phyloP scores from a whole-genome alignment of 1,140 invertebrate genomes.

The Campoletis sonorensis region DNA sequence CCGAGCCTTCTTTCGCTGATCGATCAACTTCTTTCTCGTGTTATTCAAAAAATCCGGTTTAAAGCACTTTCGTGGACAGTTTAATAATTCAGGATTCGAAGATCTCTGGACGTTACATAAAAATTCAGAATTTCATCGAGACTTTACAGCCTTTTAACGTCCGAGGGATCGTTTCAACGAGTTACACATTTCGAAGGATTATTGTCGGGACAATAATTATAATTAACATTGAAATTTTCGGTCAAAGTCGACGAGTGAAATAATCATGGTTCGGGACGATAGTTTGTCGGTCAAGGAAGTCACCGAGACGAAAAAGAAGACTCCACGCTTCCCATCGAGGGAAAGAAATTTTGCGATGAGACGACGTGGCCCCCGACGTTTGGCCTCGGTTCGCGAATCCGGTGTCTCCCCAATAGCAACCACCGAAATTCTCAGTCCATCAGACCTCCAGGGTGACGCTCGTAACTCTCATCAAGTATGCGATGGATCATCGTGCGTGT shows the following conservation, averaged over 20 bases:
- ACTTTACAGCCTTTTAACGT: no score
- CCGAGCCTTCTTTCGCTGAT: neutral
- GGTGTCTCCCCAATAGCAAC: constrained; percentile 50
- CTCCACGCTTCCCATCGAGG: constrained; percentile 82
- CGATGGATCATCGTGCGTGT: constrained; percentile 34
- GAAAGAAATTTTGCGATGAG: constrained; percentile 82
- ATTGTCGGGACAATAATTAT: neutral
- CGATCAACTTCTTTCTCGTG: neutral
- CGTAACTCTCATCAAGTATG: constrained; percentile 1
- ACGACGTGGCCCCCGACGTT: constrained; percentile 64
- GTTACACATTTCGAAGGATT: no score
- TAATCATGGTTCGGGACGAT: constrained; percentile 71
- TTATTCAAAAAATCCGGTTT: neutral
- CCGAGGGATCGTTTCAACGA: no score
- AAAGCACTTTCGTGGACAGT: neutral
- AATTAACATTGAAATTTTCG: neutral
- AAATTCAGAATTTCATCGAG: no score
- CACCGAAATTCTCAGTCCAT: constrained; percentile 23
- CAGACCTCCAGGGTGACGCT: neutral
- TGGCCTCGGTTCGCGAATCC: constrained; percentile 52
- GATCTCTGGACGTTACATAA: no score
- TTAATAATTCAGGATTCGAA: neutral
- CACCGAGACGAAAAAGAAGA: constrained; percentile 77
- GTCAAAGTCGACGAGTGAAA: constrained; percentile 8
- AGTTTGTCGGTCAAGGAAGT: constrained; percentile 73